phyloP scores from a whole-genome alignment of 2,888 invertebrate species.

The Nymphalis urticae region DNA sequence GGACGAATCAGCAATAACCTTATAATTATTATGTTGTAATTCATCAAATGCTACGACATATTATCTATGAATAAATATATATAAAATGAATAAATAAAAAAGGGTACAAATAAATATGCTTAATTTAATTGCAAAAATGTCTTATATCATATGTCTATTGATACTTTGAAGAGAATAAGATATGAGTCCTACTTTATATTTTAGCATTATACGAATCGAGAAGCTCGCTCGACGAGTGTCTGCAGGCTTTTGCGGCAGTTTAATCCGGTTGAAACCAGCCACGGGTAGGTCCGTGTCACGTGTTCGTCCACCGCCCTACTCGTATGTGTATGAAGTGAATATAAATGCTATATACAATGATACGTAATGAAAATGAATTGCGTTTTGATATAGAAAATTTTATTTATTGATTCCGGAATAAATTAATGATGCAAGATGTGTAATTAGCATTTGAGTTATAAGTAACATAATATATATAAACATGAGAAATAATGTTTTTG shows the following conservation, averaged over 20 bases:
- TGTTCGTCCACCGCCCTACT: constrained; percentile 14
- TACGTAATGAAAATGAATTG: neutral
- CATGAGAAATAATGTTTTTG: too few species aligned
- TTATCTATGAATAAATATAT: too few species aligned
- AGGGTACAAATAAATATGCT: too few species aligned
- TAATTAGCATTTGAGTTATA: too few species aligned
- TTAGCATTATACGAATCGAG: constrained; percentile 9
- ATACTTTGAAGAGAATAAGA: neutral
- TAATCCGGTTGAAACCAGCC: constrained; percentile 46
- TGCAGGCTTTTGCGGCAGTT: constrained; percentile 49
- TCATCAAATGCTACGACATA: too few species aligned
- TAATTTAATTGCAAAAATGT: too few species aligned
- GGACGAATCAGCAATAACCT: too few species aligned
- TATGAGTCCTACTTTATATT: neutral
- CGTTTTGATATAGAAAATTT: neutral
- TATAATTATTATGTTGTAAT: too few species aligned
- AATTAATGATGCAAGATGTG: neutral
- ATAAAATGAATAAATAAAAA: too few species aligned
- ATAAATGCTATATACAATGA: neutral
- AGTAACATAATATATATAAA: too few species aligned
- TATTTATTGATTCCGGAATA: neutral
- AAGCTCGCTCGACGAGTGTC: constrained; percentile 23
- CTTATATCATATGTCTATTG: too few species aligned
- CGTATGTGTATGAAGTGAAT: constrained; percentile 12
- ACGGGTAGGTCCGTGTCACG: constrained; percentile 13